These are phyloP conservation scores for Psittacus erithacus DNA, from an alignment of 2,113 vertebrate genomes.

Conservation along the genomic window DNA sequence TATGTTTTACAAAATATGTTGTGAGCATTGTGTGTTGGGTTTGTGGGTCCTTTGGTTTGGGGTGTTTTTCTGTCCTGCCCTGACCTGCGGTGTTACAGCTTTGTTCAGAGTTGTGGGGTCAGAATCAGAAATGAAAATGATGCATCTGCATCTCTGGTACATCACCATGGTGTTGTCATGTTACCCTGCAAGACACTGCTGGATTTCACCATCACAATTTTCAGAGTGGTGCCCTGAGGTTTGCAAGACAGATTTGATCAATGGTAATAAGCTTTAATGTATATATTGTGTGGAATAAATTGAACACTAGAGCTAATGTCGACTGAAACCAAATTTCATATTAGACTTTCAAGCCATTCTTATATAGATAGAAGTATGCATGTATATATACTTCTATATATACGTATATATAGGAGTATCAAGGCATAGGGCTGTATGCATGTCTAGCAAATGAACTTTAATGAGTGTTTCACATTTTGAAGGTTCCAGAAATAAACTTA, in stretches of 20 bases:
- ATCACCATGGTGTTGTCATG: background rate
- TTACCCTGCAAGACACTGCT: background rate
- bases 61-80: background rate
- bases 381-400: background rate
- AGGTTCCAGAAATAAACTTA: background rate
- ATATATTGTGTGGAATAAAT: conserved; percentile 6
- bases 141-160: background rate
- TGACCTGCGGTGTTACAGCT: background rate
- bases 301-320: background rate
- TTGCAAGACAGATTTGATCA: conserved; percentile 6
- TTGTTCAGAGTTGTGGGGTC: background rate
- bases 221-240: background rate
- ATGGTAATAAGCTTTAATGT: conserved; percentile 15
- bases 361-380: background rate
- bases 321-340: background rate
- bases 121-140: background rate
- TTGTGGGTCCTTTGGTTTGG: background rate
- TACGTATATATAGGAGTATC: background rate
- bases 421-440: background rate
- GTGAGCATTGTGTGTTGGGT: background rate
- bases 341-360: background rate
- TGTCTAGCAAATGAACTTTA: background rate
- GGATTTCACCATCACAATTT: conserved; percentile 18
- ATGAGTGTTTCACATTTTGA: background rate
- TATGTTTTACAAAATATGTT: background rate